Evolutionary conservation across 2,888 invertebrate species (phyloP).

Genomic region (Thyatira batis): DNA sequence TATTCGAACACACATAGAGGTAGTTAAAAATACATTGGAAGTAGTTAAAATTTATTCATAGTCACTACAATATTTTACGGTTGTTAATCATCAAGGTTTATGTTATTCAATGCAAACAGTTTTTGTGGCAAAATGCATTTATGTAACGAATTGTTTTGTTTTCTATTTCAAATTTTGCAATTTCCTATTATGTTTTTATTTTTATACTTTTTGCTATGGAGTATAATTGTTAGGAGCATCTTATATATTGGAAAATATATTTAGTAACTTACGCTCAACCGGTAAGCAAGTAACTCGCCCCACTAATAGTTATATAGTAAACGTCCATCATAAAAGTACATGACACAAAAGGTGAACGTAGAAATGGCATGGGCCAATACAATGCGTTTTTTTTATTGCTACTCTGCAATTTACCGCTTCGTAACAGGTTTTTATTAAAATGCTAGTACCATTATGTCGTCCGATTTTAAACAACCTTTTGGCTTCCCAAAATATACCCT

Average conservation of each 20-base stretch:
- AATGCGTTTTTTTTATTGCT: background rate
- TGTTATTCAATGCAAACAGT: background rate
- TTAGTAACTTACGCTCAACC: background rate
- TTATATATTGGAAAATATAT: no score
- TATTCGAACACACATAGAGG: background rate
- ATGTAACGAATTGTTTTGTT: background rate
- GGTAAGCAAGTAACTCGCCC: background rate
- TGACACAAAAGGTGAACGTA: background rate
- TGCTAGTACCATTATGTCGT: no score
- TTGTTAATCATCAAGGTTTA: background rate
- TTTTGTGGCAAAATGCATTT: background rate
- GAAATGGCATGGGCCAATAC: background rate
- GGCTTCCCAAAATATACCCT: background rate
- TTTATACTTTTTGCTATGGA: background rate
- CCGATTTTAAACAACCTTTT: no score
- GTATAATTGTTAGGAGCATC: background rate
- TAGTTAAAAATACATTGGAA: background rate
- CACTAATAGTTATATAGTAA: background rate
- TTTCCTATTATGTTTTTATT: background rate
- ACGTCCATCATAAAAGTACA: background rate
- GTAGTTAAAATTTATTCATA: background rate
- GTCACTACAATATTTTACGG: slow-evolving; percentile 1
- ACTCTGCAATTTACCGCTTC: background rate
- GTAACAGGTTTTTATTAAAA: background rate
- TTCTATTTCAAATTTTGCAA: background rate